Conservation (phyloP, 2,113 vertebrate genomes). For the Erpornis zantholeuca region DNA sequence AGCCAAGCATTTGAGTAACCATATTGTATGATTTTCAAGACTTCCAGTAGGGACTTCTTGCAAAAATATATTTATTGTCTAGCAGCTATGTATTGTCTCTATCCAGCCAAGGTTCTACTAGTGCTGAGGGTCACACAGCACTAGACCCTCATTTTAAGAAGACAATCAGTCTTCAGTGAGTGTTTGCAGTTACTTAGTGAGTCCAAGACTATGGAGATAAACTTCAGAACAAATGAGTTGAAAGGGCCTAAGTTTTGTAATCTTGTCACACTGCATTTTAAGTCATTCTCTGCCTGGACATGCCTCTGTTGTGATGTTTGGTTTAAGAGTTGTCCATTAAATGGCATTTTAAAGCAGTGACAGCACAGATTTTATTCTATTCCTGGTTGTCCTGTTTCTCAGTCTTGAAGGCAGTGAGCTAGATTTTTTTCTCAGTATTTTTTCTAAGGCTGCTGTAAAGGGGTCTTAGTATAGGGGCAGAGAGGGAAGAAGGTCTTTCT, state of each 20-base stretch:
- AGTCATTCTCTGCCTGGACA: not conserved
- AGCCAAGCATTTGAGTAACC: not conserved
- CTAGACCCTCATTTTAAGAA: not conserved
- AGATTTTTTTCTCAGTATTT: not conserved
- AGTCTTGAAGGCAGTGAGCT: not conserved
- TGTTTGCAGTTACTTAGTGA: not conserved
- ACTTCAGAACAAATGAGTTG: not conserved
- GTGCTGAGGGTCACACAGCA: not conserved
- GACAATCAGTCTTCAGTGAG: not conserved
- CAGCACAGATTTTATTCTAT: not conserved
- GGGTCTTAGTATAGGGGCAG: not conserved
- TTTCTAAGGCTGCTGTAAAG: not conserved
- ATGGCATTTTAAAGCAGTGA: not conserved
- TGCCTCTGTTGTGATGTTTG: not conserved
- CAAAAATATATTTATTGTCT: not conserved
- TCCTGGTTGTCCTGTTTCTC: not conserved
- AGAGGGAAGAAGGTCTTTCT: not conserved
- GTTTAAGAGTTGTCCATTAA: not conserved
- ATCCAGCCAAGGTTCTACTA: not conserved
- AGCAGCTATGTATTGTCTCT: not conserved
- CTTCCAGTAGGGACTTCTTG: not conserved
- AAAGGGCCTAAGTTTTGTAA: not conserved
- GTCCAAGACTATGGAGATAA: not conserved
- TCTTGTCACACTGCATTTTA: not conserved
- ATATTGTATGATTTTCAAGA: not conserved